Evolutionary conservation across 2,797 vertebrate species (phyloP).

Genomic region (Myotis pilosus): DNA sequence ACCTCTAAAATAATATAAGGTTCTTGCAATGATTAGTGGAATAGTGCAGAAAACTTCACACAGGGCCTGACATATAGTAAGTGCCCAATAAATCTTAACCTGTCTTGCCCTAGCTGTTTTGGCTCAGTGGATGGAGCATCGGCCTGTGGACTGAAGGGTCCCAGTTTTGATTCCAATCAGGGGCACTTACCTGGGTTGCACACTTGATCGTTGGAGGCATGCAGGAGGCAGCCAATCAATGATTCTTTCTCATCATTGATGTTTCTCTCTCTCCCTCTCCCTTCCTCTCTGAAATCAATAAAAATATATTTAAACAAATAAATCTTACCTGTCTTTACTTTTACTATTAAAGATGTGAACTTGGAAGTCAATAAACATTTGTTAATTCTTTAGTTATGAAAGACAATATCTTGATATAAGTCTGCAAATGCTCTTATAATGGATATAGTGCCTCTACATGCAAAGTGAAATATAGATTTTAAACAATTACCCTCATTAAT

Average conservation of each 20-base stretch:
- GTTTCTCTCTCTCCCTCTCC: too few species aligned
- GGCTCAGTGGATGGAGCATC: too few species aligned
- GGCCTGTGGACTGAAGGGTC: too few species aligned
- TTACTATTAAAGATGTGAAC: not conserved
- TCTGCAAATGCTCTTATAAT: slow-evolving; percentile 3
- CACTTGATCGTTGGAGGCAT: too few species aligned
- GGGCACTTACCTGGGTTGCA: too few species aligned
- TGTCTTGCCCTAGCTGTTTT: too few species aligned
- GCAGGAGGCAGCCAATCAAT: too few species aligned
- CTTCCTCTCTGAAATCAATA: too few species aligned
- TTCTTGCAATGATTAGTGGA: not conserved
- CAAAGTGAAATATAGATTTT: slow-evolving; percentile 18
- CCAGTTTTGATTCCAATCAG: too few species aligned
- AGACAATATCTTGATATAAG: not conserved
- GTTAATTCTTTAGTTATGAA: not conserved
- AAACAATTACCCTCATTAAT: not conserved
- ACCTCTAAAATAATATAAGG: not conserved
- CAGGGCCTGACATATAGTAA: not conserved
- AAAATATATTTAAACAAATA: not conserved
- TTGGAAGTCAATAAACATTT: not conserved
- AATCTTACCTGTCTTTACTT: not conserved
- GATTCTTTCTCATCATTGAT: too few species aligned
- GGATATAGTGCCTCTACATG: not conserved
- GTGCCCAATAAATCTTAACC: not conserved
- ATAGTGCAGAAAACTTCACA: not conserved